Evolutionary conservation across 2,113 vertebrate genomes (phyloP), one percentile per base, ranked within the genome.

Genomic region (Gallinago paraguaiae): DNA sequence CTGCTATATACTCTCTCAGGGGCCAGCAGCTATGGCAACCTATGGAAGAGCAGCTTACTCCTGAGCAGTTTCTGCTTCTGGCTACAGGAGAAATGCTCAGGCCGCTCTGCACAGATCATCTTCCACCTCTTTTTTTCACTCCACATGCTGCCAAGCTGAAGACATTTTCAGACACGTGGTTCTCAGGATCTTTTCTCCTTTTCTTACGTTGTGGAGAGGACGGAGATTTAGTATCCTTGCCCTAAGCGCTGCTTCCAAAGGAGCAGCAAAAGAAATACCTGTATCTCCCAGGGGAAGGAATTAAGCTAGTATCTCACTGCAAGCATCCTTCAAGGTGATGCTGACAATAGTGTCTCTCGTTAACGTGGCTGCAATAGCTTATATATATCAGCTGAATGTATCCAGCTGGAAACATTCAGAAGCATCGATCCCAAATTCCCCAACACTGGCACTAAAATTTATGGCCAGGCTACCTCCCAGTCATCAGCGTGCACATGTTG

Each of bases 281-380:
- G 20, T 46, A 10, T 33, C 37, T 96, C 91, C 89, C 94, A 75
- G 17, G 50, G 74, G 92, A 96, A 60, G 37, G 89, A 81, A 95
- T 86, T 81, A 87, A 76, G 64, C 30, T 5, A 74, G 39, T 31
- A 6, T 65, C 88, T 92, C 87, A 75, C 69, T 68, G 65, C 82
- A 56, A 45, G 46, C 71, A 76, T 88, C 70, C 82, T 93, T 76
- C 79, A 92, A 94, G 89, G 91, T 78, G 82, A 94, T 69, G 80
- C 67, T 94, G 87, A 92, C 95, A 94, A n/a, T 7, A 71, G 33
- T 17, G 60, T 45, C 89, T 90, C 51, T 48, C 7, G 3, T 45
- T 94, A 88, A 92, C 13, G 19, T 1, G 2, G 81, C 75, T 84
- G 65, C 81, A 91, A 79, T 33, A 82, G 71, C 27, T 88, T 70